Evolutionary conservation across 2,113 vertebrate species (phyloP), one percentile per base, ranked within the genome.

Genomic region (Catharus minimus): DNA sequence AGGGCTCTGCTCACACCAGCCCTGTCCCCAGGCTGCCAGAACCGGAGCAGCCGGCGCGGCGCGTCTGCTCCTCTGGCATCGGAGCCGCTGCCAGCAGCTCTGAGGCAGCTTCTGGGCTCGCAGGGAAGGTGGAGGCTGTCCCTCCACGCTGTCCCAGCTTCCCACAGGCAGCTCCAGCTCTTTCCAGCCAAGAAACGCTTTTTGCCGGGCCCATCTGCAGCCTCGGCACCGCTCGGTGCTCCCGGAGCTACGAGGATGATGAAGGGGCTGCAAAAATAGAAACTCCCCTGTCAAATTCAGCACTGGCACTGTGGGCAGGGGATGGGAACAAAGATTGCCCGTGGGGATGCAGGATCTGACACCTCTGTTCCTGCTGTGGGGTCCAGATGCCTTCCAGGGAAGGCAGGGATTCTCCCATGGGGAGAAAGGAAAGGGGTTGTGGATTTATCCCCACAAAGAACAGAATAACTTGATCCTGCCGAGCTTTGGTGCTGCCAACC

Each of bases 171-270:
- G 76, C 80, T 93, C 77, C 2, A 77, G 77, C 41, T 69, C 41
- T 64, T 93, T 60, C 52, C 83, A 93, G 94, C 89, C 94, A 88
- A 93, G 80, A 76, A 76, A 44, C 4, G n/a, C 9, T 52, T 67
- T 44, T 67, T 60, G 19, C 72, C 10, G 53, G 66, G 81, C 81
- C 87, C 89, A 90, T 86, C 86, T 95, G 95, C 60, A 86, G 89
- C 73, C 58, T 61, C 80, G 24, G 64, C 82, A 55, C 82, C 43
- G 4, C 66, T 15, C 1, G 71, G 88, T 76, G 72, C 82, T 57
- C 86, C 79, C 86, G 9, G 90, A 73, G 90, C 52, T 15, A 8
- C 1, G 19, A 13, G 80, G 64, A 32, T 32, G 71, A 47, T 0
- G 11, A n/a, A 87, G n/a, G 41, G 39, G 62, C 61, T 47, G 56